phyloP scores from a whole-genome alignment of 2,797 vertebrate species.

The Nasua narica region DNA sequence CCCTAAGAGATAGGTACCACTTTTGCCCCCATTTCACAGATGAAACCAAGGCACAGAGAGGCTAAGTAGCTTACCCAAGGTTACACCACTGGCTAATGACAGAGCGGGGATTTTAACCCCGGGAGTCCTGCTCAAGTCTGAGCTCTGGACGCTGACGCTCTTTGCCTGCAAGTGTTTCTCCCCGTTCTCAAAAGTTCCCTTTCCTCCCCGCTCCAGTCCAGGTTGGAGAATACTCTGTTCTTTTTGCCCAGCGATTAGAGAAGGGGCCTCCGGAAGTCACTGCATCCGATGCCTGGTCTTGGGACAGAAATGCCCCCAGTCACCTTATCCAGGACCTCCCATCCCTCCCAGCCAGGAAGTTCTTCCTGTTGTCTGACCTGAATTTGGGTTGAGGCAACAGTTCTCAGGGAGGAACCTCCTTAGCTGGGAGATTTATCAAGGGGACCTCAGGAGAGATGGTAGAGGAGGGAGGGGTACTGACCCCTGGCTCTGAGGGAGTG shows the following conservation, averaged over 20 bases:
- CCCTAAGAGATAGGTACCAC: not conserved
- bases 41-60: not conserved
- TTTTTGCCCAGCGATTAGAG: not conserved
- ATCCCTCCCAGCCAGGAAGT: constrained; percentile 10
- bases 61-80: not conserved
- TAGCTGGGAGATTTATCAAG: not conserved
- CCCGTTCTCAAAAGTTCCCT: not conserved
- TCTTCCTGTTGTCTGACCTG: constrained; percentile 42
- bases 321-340: not conserved
- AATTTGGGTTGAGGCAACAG: not conserved
- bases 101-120: not conserved
- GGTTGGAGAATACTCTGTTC: not conserved
- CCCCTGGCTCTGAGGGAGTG: not conserved
- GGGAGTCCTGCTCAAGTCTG: not conserved
- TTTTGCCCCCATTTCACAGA: not conserved
- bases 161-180: not conserved
- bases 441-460: not conserved
- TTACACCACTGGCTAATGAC: not conserved
- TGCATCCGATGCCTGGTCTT: not conserved
- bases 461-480: not conserved
- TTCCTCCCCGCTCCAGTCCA: not conserved
- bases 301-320: not conserved
- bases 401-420: not conserved
- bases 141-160: not conserved
- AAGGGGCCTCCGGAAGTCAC: not conserved